Percentiles rank a stretch among this genome's conserved stretches.
Evolutionary conservation across 1,140 invertebrate genomes (phyloP).

Genomic region (Drosophila bocki): DNA sequence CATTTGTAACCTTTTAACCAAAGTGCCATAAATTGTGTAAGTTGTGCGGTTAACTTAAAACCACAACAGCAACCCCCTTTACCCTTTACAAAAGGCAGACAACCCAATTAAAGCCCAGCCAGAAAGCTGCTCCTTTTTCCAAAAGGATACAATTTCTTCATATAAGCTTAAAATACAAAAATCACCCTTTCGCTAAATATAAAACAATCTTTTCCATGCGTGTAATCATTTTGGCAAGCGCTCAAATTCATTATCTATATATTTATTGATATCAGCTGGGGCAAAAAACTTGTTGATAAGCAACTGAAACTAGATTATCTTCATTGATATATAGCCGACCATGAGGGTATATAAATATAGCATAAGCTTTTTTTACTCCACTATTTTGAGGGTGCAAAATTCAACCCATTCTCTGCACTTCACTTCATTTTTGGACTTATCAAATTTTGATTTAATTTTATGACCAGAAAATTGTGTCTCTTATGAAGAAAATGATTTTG

Average conservation of each 20-base stretch:
- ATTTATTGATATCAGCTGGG: slow-evolving; percentile 19
- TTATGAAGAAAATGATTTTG: slow-evolving; percentile 45
- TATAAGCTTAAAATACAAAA: slow-evolving; percentile 1
- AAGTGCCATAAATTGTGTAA: slow-evolving; percentile 21
- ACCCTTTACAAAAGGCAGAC: neutral
- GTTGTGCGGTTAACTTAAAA: slow-evolving; percentile 8
- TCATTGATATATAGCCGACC: slow-evolving; percentile 8
- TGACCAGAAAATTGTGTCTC: slow-evolving; percentile 52
- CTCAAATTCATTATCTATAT: slow-evolving; percentile 31
- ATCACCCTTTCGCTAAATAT: neutral
- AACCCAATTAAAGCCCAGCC: slow-evolving; percentile 25
- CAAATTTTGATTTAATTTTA: slow-evolving; percentile 55
- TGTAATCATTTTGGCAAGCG: slow-evolving; percentile 44
- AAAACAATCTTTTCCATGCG: slow-evolving; percentile 7
- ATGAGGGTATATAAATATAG: slow-evolving; percentile 17
- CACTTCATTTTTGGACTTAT: slow-evolving; percentile 7
- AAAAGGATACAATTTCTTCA: slow-evolving; percentile 6
- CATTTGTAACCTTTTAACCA: neutral
- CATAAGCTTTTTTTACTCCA: neutral
- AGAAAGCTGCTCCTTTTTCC: neutral
- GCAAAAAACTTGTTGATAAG: slow-evolving; percentile 21
- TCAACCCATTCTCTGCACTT: neutral
- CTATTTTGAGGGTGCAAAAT: neutral
- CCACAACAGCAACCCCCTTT: slow-evolving; percentile 6
- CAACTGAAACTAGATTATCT: slow-evolving; percentile 22